Conservation (phyloP, 2,888 invertebrate genomes). For the Fissipunctia ypsillon region DNA sequence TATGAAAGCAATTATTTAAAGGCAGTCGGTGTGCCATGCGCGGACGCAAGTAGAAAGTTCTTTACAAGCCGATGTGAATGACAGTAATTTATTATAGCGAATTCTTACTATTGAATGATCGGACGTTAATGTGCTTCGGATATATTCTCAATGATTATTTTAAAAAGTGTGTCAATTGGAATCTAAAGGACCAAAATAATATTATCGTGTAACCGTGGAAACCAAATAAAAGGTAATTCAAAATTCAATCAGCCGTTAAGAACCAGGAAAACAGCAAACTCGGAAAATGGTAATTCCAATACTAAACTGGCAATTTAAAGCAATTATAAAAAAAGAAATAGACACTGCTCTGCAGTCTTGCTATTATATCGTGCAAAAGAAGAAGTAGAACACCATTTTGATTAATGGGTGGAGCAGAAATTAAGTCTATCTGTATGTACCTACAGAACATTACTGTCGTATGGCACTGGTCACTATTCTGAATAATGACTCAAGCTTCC, state of each 20-base stretch:
- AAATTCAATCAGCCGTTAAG: neutral
- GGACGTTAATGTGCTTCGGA: conserved; percentile 49
- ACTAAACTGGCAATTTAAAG: neutral
- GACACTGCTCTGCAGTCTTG: too few species aligned
- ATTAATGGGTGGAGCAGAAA: neutral
- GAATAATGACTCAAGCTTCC: neutral
- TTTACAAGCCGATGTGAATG: conserved; percentile 75
- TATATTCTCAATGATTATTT: conserved; percentile 41
- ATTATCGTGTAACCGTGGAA: neutral
- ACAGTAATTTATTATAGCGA: conserved; percentile 75
- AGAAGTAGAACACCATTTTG: neutral
- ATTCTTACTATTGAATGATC: conserved; percentile 57
- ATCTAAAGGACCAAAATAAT: conserved; percentile 22
- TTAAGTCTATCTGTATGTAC: neutral
- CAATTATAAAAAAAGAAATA: too few species aligned
- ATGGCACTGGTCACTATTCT: neutral
- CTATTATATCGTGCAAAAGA: neutral
- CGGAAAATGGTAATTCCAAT: neutral
- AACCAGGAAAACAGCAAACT: neutral
- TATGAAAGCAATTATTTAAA: conserved; percentile 61
- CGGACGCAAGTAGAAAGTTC: conserved; percentile 81
- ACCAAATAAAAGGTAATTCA: neutral
- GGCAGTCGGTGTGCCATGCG: conserved; percentile 39
- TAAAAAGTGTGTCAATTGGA: conserved; percentile 30
- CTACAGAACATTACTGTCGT: neutral